Evolutionary conservation across 1,140 invertebrate genomes (phyloP).

Genomic region (Pseudomyrmex sp.): DNA sequence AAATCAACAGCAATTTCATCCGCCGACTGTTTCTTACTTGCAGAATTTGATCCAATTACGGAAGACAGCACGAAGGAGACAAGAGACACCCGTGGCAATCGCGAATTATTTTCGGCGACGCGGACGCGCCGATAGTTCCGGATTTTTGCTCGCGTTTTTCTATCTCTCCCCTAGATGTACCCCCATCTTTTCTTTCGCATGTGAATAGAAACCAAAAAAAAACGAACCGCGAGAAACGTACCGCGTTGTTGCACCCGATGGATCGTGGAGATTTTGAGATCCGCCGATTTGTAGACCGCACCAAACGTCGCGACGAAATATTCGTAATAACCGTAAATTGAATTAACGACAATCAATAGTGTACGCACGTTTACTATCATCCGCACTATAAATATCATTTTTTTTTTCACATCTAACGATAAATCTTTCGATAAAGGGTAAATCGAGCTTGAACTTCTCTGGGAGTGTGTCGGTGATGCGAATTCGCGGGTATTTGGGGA

Average conservation of each 20-base stretch:
- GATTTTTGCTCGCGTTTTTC: constrained; percentile 26
- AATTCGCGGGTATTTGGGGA: constrained; percentile 16
- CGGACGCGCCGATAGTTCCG: constrained; percentile 20
- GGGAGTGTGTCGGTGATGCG: constrained; percentile 60
- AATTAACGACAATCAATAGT: constrained; percentile 83
- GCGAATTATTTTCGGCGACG: constrained; percentile 57
- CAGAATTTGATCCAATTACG: constrained; percentile 47
- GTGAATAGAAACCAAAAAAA: constrained; percentile 8
- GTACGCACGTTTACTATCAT: constrained; percentile 79
- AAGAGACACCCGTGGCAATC: constrained; percentile 17
- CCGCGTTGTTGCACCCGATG: constrained; percentile 27
- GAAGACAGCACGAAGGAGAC: constrained; percentile 5
- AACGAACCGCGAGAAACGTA: neutral
- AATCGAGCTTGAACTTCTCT: constrained; percentile 56
- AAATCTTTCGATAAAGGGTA: constrained; percentile 77
- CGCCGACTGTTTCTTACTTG: neutral
- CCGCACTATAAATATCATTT: constrained; percentile 83
- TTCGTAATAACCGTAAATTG: constrained; percentile 78
- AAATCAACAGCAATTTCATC: constrained; percentile 37
- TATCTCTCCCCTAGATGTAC: neutral
- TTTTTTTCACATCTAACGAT: constrained; percentile 83
- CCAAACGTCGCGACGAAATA: constrained; percentile 80
- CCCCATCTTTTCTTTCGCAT: constrained; percentile 7
- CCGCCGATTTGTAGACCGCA: constrained; percentile 65
- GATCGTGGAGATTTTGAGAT: constrained; percentile 62